Conservation (phyloP, 1,140 invertebrate genomes). For the Cotesia typhae region DNA sequence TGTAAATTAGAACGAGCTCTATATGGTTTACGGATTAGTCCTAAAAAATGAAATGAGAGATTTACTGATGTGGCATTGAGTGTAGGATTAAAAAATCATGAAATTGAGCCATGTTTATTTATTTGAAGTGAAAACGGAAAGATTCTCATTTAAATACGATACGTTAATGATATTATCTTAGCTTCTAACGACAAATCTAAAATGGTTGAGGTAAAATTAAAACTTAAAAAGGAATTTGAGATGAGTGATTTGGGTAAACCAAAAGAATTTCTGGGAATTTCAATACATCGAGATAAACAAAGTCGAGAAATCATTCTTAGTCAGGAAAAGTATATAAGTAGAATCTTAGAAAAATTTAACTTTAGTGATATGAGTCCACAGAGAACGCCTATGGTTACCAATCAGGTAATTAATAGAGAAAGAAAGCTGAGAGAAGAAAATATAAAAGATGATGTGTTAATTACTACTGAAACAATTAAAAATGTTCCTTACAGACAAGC, state of each 20-base stretch:
- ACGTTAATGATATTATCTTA: conserved; percentile 32
- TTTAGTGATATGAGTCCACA: conserved; percentile 27
- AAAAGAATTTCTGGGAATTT: conserved; percentile 30
- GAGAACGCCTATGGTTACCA: conserved; percentile 34
- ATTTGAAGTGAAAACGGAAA: conserved; percentile 42
- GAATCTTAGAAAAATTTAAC: conserved; percentile 30
- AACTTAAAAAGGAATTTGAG: conserved; percentile 31
- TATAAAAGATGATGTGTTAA: conserved; percentile 18
- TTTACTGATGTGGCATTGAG: conserved; percentile 38
- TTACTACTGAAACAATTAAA: conserved; percentile 17
- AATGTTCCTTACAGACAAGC: conserved; percentile 45
- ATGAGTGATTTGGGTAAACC: conserved; percentile 23
- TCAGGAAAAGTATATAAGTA: conserved; percentile 29
- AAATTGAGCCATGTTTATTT: conserved; percentile 51
- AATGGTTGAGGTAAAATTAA: conserved; percentile 14
- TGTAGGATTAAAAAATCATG: conserved; percentile 37
- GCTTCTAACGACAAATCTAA: conserved; percentile 24
- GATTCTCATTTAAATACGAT: conserved; percentile 25
- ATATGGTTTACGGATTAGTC: conserved; percentile 38
- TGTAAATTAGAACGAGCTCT: conserved; percentile 48
- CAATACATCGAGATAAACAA: conserved; percentile 27
- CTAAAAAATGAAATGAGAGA: conserved; percentile 10
- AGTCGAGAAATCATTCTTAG: conserved; percentile 24
- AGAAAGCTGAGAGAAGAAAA: conserved; percentile 24
- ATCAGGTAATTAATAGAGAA: conserved; percentile 28